Evolutionary conservation across 2,113 vertebrate genomes (phyloP).

Genomic region (Semicossyphus pulcher): DNA sequence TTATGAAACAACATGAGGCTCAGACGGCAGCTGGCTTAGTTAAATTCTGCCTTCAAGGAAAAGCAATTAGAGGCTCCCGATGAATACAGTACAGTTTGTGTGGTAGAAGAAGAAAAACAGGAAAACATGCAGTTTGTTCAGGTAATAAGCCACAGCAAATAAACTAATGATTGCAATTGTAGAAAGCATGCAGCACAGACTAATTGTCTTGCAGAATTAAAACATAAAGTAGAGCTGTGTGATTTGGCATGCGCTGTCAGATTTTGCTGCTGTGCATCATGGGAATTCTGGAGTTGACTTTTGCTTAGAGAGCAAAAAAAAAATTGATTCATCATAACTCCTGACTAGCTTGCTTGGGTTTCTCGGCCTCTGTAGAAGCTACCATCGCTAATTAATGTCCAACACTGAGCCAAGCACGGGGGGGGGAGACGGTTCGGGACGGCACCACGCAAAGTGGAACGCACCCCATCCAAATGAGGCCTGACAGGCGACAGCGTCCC

Average conservation of each 20-base stretch:
- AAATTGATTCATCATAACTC: slow-evolving; percentile 42
- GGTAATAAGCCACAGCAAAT: not conserved
- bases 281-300: not conserved
- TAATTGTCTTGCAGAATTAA: not conserved
- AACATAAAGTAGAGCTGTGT: not conserved
- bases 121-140: not conserved
- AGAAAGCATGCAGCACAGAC: not conserved
- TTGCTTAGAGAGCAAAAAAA: slow-evolving; percentile 45
- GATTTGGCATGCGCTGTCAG: not conserved
- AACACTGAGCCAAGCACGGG: slow-evolving; percentile 25
- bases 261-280: slow-evolving; percentile 22
- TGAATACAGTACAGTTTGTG: not conserved
- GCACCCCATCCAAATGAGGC: slow-evolving; percentile 54
- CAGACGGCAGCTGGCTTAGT: slow-evolving; percentile 1
- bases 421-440: slow-evolving; percentile 43
- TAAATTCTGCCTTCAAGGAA: slow-evolving; percentile 6
- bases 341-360: slow-evolving; percentile 27
- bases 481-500: slow-evolving; percentile 66
- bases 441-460: slow-evolving; percentile 41
- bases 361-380: slow-evolving; percentile 37
- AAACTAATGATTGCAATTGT: not conserved
- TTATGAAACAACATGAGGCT: slow-evolving; percentile 1
- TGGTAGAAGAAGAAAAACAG: not conserved
- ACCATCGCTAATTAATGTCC: slow-evolving; percentile 75
- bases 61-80: slow-evolving; percentile 24